Percentiles rank a stretch among this genome's conserved stretches.
phyloP scores from a whole-genome alignment of 2,888 invertebrate genomes.

The Caenorhabditis uteleia region DNA sequence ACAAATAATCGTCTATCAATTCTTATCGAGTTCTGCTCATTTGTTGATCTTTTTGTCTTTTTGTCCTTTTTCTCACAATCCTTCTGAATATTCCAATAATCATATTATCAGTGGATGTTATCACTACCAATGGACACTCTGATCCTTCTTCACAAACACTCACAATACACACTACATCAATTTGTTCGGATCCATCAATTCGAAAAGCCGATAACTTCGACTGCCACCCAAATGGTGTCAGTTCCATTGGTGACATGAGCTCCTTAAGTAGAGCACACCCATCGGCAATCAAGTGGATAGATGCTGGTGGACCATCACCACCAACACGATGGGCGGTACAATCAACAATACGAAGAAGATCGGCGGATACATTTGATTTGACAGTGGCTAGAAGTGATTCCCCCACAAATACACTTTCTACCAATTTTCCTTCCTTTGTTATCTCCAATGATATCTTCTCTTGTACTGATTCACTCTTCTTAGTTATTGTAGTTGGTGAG shows the following conservation, averaged over 20 bases:
- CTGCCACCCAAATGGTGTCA: slow-evolving; percentile 53
- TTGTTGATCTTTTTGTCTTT: not conserved
- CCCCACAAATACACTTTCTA: slow-evolving; percentile 65
- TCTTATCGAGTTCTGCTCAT: slow-evolving; percentile 26
- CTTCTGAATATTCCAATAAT: not conserved
- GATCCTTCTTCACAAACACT: slow-evolving; percentile 34
- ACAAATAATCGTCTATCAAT: slow-evolving; percentile 33
- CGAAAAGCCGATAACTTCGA: slow-evolving; percentile 66
- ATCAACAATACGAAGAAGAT: slow-evolving; percentile 55
- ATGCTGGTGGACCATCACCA: slow-evolving; percentile 52
- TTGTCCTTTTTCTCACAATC: slow-evolving; percentile 5
- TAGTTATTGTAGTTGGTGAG: slow-evolving; percentile 52
- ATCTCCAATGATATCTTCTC: slow-evolving; percentile 58
- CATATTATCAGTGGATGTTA: not conserved
- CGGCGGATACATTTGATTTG: slow-evolving; percentile 55
- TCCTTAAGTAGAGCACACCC: slow-evolving; percentile 67
- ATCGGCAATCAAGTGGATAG: slow-evolving; percentile 61
- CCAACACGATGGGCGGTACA: slow-evolving; percentile 68
- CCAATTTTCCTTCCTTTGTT: slow-evolving; percentile 55
- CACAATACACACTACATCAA: slow-evolving; percentile 46
- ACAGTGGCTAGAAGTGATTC: slow-evolving; percentile 62
- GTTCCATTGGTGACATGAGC: slow-evolving; percentile 61
- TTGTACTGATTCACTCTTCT: slow-evolving; percentile 24
- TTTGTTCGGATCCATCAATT: slow-evolving; percentile 66
- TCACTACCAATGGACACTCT: slow-evolving; percentile 36